Percentiles rank a stretch among this genome's conserved stretches.
These are phyloP conservation scores for Bombyx mandarina DNA, from an alignment of 1,140 invertebrate genomes.

Conservation along the genomic window DNA sequence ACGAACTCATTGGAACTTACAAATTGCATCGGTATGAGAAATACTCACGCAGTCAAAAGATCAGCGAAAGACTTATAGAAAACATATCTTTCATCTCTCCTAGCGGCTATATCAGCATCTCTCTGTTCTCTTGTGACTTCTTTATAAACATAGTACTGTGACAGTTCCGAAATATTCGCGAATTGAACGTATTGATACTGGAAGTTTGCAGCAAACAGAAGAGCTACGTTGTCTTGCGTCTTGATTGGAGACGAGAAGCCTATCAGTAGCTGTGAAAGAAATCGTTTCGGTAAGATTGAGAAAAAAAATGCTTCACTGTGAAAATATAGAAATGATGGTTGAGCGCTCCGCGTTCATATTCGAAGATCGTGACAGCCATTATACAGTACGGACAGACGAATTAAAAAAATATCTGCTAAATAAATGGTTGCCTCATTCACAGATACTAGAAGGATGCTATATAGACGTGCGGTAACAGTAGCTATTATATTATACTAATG, in stretches of 20 bases:
- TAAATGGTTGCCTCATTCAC: too few species aligned
- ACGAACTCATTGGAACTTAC: too few species aligned
- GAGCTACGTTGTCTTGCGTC: constrained; percentile 36
- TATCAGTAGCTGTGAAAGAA: constrained; percentile 44
- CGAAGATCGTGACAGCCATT: too few species aligned
- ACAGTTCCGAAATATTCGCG: constrained; percentile 42
- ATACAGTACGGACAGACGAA: too few species aligned
- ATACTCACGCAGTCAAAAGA: constrained; percentile 47
- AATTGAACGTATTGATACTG: constrained; percentile 61
- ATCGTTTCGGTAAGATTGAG: too few species aligned
- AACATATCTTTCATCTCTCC: constrained; percentile 42
- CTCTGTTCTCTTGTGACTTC: constrained; percentile 46
- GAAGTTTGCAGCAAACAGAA: constrained; percentile 52
- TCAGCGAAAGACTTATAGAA: constrained; percentile 52
- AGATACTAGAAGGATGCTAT: too few species aligned
- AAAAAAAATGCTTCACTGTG: too few species aligned
- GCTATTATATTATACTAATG: too few species aligned
- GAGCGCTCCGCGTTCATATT: too few species aligned
- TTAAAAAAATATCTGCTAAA: too few species aligned
- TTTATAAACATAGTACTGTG: constrained; percentile 57
- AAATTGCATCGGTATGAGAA: constrained; percentile 14
- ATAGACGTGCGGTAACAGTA: too few species aligned
- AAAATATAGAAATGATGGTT: too few species aligned
- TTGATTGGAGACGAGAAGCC: constrained; percentile 48
- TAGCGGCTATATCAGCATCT: constrained; percentile 25